Percentiles rank a stretch among this genome's conserved stretches.
Conservation (phyloP, 2,113 vertebrate species). For the Micronisus gabar region DNA sequence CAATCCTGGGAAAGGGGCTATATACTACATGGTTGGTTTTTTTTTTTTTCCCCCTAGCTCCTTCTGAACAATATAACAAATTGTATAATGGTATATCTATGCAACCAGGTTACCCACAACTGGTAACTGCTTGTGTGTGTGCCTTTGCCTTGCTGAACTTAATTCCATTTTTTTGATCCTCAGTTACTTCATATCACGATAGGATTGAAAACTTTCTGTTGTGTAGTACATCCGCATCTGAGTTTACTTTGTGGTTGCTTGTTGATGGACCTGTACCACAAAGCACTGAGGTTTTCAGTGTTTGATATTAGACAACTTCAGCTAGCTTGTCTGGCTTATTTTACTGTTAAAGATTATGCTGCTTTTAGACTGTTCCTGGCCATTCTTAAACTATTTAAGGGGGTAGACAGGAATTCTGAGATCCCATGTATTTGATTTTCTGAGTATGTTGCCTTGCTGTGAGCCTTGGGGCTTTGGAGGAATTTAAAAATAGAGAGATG, state of each 20-base stretch:
- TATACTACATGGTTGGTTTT: accelerated
- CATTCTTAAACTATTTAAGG: background rate
- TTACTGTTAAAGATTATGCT: background rate
- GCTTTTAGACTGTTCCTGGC: background rate
- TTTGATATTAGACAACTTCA: background rate
- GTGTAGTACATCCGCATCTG: background rate
- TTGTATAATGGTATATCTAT: background rate
- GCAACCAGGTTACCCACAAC: background rate
- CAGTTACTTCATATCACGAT: background rate
- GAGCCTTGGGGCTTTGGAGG: background rate
- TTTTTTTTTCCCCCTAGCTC: background rate
- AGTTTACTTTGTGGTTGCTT: background rate
- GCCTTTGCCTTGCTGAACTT: constrained; percentile 6
- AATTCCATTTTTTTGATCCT: background rate
- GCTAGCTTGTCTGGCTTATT: background rate
- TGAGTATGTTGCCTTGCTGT: background rate
- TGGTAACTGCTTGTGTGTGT: background rate
- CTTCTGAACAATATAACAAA: background rate
- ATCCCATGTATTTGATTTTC: background rate
- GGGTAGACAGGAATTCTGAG: background rate
- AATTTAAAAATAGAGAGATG: background rate
- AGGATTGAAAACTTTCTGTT: background rate
- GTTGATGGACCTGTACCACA: background rate
- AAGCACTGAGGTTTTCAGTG: background rate
- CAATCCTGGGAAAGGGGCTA: background rate